Conservation (phyloP, 2,888 invertebrate genomes). For the Polydrusus tereticollis region DNA sequence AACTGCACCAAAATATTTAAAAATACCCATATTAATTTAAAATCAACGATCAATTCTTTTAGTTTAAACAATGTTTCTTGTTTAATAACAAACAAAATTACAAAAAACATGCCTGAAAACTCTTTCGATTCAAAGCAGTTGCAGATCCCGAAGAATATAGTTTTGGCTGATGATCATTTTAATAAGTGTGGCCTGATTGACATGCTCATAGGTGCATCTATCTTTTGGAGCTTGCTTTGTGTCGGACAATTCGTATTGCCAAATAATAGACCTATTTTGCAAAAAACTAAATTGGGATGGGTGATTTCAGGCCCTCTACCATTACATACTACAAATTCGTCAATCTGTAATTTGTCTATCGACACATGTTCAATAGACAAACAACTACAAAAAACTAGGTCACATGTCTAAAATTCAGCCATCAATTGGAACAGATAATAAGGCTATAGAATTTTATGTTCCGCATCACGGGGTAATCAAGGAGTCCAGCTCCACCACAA, state of each 20-base stretch:
- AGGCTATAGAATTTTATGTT: constrained; percentile 14
- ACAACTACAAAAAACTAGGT: constrained; percentile 29
- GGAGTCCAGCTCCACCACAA: constrained; percentile 46
- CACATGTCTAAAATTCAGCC: neutral
- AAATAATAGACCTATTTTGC: neutral
- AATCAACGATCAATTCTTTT: constrained; percentile 1
- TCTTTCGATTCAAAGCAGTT: neutral
- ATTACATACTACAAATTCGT: neutral
- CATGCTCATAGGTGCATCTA: constrained; percentile 34
- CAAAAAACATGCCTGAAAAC: neutral
- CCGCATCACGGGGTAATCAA: constrained; percentile 44
- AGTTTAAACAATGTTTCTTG: neutral
- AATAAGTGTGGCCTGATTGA: constrained; percentile 18
- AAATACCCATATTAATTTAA: neutral
- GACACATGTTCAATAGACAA: neutral
- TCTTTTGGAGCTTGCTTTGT: constrained; percentile 33
- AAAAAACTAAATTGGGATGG: constrained; percentile 29
- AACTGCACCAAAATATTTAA: neutral
- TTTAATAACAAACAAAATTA: too few species aligned
- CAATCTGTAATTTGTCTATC: neutral
- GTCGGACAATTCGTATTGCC: constrained; percentile 22
- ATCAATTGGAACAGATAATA: neutral
- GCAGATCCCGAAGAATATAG: constrained; percentile 11
- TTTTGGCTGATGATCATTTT: constrained; percentile 9
- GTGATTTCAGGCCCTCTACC: constrained; percentile 13